A percentile compares a stretch with the other conserved stretches of the same genome.
phyloP scores from a whole-genome alignment of 2,113 vertebrate genomes.

The Hemichromis elongatus region DNA sequence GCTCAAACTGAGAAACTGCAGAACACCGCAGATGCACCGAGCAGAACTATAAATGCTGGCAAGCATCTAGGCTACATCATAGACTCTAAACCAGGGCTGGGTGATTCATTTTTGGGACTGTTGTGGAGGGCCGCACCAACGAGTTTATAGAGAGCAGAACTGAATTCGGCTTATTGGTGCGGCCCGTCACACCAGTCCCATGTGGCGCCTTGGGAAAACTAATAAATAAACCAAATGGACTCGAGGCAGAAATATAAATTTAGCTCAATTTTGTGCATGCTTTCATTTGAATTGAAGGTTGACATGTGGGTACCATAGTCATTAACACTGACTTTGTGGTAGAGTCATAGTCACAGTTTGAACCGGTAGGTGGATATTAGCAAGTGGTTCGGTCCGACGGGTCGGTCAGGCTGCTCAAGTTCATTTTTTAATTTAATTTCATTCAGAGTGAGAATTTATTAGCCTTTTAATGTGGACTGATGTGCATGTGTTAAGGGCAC shows the following conservation, averaged over 20 bases:
- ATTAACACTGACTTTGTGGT: background rate
- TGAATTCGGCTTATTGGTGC: background rate
- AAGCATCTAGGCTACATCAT: background rate
- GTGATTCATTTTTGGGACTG: background rate
- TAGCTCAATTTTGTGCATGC: background rate
- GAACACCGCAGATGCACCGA: background rate
- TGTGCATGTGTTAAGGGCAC: background rate
- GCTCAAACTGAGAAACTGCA: background rate
- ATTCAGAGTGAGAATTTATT: background rate
- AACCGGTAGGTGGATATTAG: background rate
- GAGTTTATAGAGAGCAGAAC: background rate
- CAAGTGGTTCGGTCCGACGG: background rate
- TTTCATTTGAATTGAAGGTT: background rate
- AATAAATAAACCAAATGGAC: background rate
- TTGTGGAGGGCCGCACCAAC: background rate
- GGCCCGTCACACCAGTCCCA: background rate
- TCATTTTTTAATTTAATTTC: conserved; percentile 12
- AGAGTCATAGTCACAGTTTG: background rate
- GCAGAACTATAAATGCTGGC: background rate
- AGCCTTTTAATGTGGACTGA: background rate
- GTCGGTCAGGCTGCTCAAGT: background rate
- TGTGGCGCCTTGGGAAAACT: background rate
- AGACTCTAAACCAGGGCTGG: background rate
- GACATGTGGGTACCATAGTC: background rate
- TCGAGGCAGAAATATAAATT: background rate